phyloP scores from a whole-genome alignment of 2,797 vertebrate species.

The Nothura maculosa region DNA sequence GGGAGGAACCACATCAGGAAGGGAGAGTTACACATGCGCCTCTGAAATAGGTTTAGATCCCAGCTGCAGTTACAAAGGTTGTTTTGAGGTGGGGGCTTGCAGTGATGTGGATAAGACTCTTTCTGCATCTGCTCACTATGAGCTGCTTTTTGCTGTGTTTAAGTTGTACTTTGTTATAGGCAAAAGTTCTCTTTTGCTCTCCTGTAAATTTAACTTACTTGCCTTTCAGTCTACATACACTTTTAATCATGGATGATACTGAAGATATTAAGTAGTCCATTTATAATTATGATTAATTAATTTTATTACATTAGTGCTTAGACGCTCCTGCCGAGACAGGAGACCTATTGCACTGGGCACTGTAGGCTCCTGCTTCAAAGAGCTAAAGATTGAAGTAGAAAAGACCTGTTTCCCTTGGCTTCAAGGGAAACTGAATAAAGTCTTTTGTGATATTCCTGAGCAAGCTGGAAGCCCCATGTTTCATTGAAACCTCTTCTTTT shows the following conservation, averaged over 20 bases:
- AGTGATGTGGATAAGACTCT: neutral
- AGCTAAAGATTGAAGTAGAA: conserved; percentile 51
- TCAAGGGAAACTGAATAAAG: conserved; percentile 54
- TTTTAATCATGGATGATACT: neutral
- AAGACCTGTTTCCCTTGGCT: conserved; percentile 53
- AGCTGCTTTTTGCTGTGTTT: neutral
- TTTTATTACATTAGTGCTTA: conserved; percentile 37
- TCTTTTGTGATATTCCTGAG: conserved; percentile 45
- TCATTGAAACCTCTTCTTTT: conserved; percentile 46
- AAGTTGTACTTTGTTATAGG: neutral
- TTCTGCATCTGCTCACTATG: neutral
- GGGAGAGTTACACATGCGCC: neutral
- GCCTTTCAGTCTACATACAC: neutral
- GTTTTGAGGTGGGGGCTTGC: neutral
- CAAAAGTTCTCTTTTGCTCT: neutral
- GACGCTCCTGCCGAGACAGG: conserved; percentile 40
- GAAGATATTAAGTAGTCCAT: conserved; percentile 41
- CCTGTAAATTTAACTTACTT: conserved; percentile 30
- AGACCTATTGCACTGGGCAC: conserved; percentile 39
- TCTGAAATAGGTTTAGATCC: neutral
- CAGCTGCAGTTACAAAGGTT: neutral
- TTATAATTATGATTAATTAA: conserved; percentile 63
- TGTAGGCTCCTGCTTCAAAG: conserved; percentile 67
- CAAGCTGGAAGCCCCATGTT: conserved; percentile 24
- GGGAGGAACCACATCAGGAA: neutral